A percentile compares a stretch with the other conserved stretches of the same genome.
These are phyloP conservation scores for Pangasianodon hypophthalmus DNA, from an alignment of 2,113 vertebrate species.

Conservation along the genomic window DNA sequence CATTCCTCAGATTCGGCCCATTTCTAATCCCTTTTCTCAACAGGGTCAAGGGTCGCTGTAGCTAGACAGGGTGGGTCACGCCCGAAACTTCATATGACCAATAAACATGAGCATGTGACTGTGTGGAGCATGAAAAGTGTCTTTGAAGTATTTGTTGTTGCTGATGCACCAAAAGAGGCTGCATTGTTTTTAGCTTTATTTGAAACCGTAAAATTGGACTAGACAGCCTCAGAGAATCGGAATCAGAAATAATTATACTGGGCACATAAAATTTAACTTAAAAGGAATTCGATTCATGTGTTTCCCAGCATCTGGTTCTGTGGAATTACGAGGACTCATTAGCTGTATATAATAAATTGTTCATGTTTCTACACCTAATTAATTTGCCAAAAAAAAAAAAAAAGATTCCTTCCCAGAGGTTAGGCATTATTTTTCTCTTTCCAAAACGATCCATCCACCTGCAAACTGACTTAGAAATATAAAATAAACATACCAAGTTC, in stretches of 20 bases:
- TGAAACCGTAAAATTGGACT: not conserved
- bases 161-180: not conserved
- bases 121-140: not conserved
- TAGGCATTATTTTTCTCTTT: not conserved
- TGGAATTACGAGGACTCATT: not conserved
- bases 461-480: not conserved
- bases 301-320: not conserved
- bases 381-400: not conserved
- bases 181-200: not conserved
- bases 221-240: not conserved
- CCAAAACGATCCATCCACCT: not conserved
- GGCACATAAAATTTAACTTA: not conserved
- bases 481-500: not conserved
- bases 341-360: not conserved
- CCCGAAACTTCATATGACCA: constrained; percentile 17
- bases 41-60: constrained; percentile 61
- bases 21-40: constrained; percentile 11
- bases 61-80: constrained; percentile 48
- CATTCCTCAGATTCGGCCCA: not conserved
- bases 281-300: not conserved
- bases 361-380: not conserved
- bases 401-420: not conserved
- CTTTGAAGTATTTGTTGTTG: not conserved
- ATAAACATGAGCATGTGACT: not conserved
- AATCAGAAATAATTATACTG: not conserved